A percentile compares a stretch with the other conserved stretches of the same genome.
Conservation (phyloP, 1,140 invertebrate genomes). For the Monochamus saltuarius region DNA sequence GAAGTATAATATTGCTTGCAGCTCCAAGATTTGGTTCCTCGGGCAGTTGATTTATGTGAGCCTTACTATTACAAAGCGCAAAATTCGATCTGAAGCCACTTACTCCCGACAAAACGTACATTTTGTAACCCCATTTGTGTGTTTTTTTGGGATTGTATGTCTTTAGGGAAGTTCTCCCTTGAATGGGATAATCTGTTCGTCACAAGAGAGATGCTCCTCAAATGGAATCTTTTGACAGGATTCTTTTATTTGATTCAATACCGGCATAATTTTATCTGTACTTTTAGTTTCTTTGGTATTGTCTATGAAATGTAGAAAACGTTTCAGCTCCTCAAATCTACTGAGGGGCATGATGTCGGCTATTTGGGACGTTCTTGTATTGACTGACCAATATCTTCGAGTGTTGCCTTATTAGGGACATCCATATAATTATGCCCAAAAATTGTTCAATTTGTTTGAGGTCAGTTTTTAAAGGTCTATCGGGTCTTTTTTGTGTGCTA, state of each 20-base stretch:
- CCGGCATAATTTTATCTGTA: constrained; percentile 36
- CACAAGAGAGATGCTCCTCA: constrained; percentile 42
- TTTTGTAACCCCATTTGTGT: constrained; percentile 49
- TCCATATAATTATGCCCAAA: constrained; percentile 6
- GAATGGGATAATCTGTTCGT: constrained; percentile 46
- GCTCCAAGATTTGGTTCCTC: constrained; percentile 39
- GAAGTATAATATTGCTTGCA: constrained; percentile 42
- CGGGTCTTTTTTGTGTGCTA: constrained; percentile 13
- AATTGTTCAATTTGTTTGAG: too few species aligned
- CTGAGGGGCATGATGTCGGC: constrained; percentile 35
- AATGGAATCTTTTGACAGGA: constrained; percentile 34
- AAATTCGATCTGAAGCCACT: constrained; percentile 39
- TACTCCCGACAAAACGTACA: constrained; percentile 42
- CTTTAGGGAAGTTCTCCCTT: constrained; percentile 38
- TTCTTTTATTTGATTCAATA: constrained; percentile 34
- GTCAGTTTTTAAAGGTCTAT: too few species aligned
- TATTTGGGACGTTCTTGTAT: constrained; percentile 31
- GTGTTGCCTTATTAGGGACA: constrained; percentile 32
- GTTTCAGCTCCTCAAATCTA: constrained; percentile 30
- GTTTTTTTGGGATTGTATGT: constrained; percentile 43
- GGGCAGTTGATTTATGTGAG: constrained; percentile 34
- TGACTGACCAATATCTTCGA: constrained; percentile 35
- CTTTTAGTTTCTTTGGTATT: constrained; percentile 23
- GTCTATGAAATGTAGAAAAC: constrained; percentile 41
- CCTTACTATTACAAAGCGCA: constrained; percentile 38